Base-by-base conservation (phyloP, 2,888 invertebrate genomes). In the Limenitis camilla region DNA sequence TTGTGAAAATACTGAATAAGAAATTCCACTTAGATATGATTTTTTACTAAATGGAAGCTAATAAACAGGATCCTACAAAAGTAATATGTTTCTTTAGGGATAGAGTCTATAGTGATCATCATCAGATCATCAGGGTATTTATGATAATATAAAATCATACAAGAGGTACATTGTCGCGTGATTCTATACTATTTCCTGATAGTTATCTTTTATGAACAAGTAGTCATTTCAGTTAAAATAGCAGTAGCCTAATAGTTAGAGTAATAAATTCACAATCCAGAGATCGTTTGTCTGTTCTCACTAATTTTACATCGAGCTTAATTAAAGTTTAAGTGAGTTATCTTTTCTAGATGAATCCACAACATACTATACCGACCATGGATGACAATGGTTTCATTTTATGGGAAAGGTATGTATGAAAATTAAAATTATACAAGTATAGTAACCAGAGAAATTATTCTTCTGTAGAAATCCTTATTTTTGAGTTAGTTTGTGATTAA, bases 311-410 rank as follows among this genome's bases (percentile, higher is more conserved):
- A 19, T 19, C 19, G 19, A 19, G 19, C 19, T 19, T 19, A 19
- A 19, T 19, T 19, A 19, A 19, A 19, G 19, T 30, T 51, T 53
- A 27, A 71, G n/a, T n/a, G n/a, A n/a, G n/a, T n/a, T n/a, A n/a
- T n/a, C n/a, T n/a, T n/a, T n/a, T n/a, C n/a, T n/a, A 92, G 92
- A 87, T 92, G 75, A 92, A 92, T 72, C 92, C 92, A 2, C 90
- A 92, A 69, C 93, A 93, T 64, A 91, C 91, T 0, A 81, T 94
- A 53, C 94, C 94, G 3, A 92, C 92, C 1, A 87, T 94, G 67
- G 89, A 92, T 62, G 94, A 94, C 67, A 89, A 90, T 64, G 93
- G 92, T 38, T 92, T 93, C 61, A 83, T 88, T 61, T 70, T 93
- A 46, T 92, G 90, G 88, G 93, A 93, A 74, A 92, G 91, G 91